Conservation (phyloP, 2,797 vertebrate species). For the Loris lydekkerianus region DNA sequence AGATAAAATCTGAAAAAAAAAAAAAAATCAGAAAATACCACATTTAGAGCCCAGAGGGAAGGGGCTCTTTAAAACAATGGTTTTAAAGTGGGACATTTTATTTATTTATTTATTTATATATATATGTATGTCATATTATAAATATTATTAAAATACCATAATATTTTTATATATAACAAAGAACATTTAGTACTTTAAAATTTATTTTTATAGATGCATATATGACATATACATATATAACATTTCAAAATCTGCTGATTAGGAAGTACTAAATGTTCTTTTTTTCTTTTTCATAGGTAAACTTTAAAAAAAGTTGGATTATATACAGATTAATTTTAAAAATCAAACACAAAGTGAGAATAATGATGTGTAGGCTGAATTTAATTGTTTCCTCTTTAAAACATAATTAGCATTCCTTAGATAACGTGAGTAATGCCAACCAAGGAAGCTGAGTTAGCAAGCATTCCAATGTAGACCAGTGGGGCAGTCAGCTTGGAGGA, state of each 20-base stretch:
- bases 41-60: background rate
- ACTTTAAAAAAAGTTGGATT: slow-evolving; percentile 24
- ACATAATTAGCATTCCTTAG: slow-evolving; percentile 71
- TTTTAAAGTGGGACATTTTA: background rate
- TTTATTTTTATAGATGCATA: background rate
- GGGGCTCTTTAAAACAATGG: background rate
- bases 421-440: slow-evolving; percentile 25
- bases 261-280: background rate
- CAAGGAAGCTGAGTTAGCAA: slow-evolving; percentile 14
- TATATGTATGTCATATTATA: no score
- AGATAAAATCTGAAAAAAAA: no score
- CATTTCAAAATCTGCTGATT: slow-evolving; percentile 60
- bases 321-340: slow-evolving; percentile 33
- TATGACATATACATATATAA: background rate
- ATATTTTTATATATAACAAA: no score
- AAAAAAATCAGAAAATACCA: no score
- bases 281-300: slow-evolving; percentile 39
- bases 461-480: background rate
- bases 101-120: no score
- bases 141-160: no score
- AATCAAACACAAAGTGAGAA: slow-evolving; percentile 62
- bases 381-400: slow-evolving; percentile 71
- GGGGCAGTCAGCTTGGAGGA: background rate
- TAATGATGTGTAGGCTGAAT: slow-evolving; percentile 57
- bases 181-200: no score